Evolutionary conservation across 1,140 invertebrate genomes (phyloP), one percentile per base, ranked within the genome.

Genomic region (Drosophila bocqueti): DNA sequence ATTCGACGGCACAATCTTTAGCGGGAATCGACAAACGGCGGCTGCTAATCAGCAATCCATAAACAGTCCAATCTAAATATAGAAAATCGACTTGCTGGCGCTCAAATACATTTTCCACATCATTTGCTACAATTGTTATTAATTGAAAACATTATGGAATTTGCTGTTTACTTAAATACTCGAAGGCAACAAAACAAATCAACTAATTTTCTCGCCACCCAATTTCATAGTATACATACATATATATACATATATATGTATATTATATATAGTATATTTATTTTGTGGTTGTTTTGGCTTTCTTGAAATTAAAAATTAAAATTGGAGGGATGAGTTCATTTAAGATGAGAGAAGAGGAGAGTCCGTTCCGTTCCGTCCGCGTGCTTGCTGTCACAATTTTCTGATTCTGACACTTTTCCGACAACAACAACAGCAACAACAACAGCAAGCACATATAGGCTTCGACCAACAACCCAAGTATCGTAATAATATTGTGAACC

Each of bases 141-240:
- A 87, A 87, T 87, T 87, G 71, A 52, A 66, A 89, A 87, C 84
- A 89, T 84, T 81, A 90, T 90, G 85, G 59, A 66, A 75, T 62
- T 55, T 31, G 69, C 34, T 90, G 85, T 87, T 89, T 84, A 89
- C 84, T 76, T 75, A 69, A 60, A 68, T 58, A 42, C 24, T 16
- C 47, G 10, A 72, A 49, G 50, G 38, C 47, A 59, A 60, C 49
- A 18, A 54, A 60, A 79, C 58, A 66, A 82, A 69, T 64, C 82
- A 76, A 69, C 72, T 60, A 58, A 83, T 62, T 60, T 36, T 11
- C n/a, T 24, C 13, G 9, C 18, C 29, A 46, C 10, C 34, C 24
- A 34, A 72, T 60, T 69, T 46, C 57, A 21, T 18, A 4, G n/a
- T 24, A 49, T 29, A 49, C 15, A 16, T 16, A 31, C 38, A 43